Conservation (phyloP, 2,113 vertebrate species). For the Cinclus mexicanus region DNA sequence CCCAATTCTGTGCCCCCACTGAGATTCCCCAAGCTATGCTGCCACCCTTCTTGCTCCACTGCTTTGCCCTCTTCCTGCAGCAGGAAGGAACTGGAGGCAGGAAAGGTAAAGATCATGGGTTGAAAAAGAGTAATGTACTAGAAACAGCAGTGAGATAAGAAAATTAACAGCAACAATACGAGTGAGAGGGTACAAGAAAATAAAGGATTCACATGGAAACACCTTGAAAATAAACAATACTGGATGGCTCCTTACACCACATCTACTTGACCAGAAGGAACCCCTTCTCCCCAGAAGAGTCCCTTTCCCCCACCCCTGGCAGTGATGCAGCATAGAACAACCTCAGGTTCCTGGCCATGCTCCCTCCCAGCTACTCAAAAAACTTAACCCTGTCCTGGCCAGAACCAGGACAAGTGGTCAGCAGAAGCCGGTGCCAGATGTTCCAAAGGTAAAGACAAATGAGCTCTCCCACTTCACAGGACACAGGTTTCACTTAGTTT, state of each 20-base stretch:
- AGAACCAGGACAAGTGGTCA: neutral
- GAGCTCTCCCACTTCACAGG: neutral
- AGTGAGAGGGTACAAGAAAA: neutral
- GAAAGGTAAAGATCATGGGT: neutral
- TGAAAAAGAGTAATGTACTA: neutral
- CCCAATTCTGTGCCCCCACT: neutral
- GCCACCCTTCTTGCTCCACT: neutral
- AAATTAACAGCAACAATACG: neutral
- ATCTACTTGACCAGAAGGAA: neutral
- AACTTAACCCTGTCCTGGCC: neutral
- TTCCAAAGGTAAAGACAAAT: neutral
- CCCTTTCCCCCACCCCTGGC: neutral
- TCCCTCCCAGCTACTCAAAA: neutral
- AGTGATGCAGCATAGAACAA: neutral
- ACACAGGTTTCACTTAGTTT: neutral
- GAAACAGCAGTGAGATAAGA: neutral
- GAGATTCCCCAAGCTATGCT: neutral
- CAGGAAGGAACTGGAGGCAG: neutral
- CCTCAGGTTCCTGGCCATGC: neutral
- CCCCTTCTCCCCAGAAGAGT: neutral
- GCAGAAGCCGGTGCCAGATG: neutral
- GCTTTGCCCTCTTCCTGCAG: neutral
- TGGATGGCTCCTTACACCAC: neutral
- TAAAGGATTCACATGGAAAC: neutral
- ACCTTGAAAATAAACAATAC: neutral